These are phyloP conservation scores for Lacerta agilis DNA, from an alignment of 2,797 vertebrate species.

Conservation along the genomic window DNA sequence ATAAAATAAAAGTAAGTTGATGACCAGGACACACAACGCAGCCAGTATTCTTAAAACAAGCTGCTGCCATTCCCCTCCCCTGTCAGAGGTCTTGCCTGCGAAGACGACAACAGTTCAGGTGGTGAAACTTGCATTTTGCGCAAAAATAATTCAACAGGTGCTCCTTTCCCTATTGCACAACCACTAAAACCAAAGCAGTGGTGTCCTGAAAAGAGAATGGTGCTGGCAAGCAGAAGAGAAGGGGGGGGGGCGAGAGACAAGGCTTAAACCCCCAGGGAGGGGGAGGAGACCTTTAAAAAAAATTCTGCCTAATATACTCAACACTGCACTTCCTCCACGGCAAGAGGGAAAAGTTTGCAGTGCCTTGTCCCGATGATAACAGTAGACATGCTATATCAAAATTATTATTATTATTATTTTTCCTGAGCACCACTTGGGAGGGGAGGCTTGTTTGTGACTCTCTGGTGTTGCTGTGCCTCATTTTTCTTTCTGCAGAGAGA, in stretches of 20 bases:
- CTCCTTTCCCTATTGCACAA: not conserved
- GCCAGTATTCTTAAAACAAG: not conserved
- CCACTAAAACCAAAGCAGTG: not conserved
- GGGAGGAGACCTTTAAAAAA: too few relatives aligned
- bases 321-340: not conserved
- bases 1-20: not conserved
- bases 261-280: too few relatives aligned
- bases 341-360: not conserved
- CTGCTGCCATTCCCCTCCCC: not conserved
- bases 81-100: not conserved
- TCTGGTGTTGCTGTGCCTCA: too few relatives aligned
- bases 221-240: not conserved
- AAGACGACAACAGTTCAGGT: not conserved
- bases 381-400: not conserved
- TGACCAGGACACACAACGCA: not conserved
- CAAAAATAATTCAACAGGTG: not conserved
- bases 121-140: not conserved
- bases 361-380: not conserved
- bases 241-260: not conserved
- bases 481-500: not conserved
- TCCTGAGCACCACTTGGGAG: not conserved
- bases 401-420: not conserved
- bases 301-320: too few relatives aligned
- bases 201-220: not conserved
- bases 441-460: too few relatives aligned